phyloP scores from a whole-genome alignment of 2,113 vertebrate genomes.

The Phrynocephalus versicolor region DNA sequence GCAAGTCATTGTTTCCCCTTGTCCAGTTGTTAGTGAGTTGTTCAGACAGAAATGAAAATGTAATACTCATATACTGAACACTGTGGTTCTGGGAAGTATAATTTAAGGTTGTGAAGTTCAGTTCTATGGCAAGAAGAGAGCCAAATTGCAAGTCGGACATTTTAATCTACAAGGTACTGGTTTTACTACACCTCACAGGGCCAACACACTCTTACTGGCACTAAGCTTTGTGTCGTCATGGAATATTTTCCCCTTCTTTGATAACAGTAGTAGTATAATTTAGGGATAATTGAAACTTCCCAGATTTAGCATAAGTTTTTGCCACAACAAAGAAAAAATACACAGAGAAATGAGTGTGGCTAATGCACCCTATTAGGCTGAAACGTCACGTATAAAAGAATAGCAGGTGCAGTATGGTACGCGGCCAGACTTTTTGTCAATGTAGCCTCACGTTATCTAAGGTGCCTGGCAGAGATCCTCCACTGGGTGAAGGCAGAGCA shows the following conservation, averaged over 20 bases:
- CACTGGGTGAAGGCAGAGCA: neutral
- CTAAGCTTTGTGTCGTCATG: slow-evolving; percentile 32
- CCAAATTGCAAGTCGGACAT: neutral
- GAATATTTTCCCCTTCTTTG: neutral
- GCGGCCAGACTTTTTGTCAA: neutral
- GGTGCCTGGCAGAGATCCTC: neutral
- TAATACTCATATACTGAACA: slow-evolving; percentile 36
- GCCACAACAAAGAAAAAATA: neutral
- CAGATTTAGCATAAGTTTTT: neutral
- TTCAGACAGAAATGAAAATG: neutral
- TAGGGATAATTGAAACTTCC: too few species aligned
- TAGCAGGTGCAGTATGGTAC: neutral
- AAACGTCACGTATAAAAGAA: neutral
- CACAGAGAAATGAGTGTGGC: neutral
- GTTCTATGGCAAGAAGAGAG: slow-evolving; percentile 36
- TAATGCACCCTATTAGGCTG: neutral
- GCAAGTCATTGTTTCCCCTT: neutral
- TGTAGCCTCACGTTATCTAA: neutral
- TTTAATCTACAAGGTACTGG: neutral
- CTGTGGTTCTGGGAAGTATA: neutral
- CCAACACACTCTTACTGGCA: slow-evolving; percentile 57
- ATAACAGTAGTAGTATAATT: neutral
- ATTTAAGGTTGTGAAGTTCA: slow-evolving; percentile 15
- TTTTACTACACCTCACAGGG: neutral
- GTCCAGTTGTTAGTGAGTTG: neutral